phyloP scores from a whole-genome alignment of 2,113 vertebrate species.

The Rhea americana region DNA sequence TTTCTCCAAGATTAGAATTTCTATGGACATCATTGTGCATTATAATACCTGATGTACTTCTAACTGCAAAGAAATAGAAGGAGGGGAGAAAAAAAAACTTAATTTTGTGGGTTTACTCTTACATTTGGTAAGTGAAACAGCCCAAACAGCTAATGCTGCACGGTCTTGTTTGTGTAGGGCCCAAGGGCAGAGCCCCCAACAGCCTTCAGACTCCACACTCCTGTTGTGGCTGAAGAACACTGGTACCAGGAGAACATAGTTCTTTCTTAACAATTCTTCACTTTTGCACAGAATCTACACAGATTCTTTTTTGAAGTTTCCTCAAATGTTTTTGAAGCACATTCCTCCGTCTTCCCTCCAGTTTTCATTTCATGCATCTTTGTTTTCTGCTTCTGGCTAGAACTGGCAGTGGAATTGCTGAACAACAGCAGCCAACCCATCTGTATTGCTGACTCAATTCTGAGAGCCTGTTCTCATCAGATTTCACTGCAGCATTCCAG shows the following conservation, averaged over 20 bases:
- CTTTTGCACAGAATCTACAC: neutral
- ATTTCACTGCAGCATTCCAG: neutral
- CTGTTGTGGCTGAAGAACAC: neutral
- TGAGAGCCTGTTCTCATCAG: constrained; percentile 10
- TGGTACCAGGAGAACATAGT: neutral
- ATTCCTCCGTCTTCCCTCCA: neutral
- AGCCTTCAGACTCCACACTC: neutral
- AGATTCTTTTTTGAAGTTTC: neutral
- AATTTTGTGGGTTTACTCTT: neutral
- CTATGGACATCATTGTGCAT: neutral
- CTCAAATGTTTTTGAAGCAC: neutral
- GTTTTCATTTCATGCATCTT: neutral
- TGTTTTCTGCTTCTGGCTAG: neutral
- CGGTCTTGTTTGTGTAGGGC: neutral
- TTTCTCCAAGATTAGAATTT: neutral
- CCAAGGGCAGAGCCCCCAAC: neutral
- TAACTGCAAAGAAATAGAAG: neutral
- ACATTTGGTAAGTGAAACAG: neutral
- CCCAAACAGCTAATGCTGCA: neutral
- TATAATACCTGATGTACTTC: neutral
- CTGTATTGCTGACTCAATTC: constrained; percentile 39
- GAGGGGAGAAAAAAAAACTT: accelerated
- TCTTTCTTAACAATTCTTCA: neutral
- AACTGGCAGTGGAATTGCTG: constrained; percentile 19
- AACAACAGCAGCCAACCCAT: constrained; percentile 8